phyloP scores from a whole-genome alignment of 2,113 vertebrate species.

The Colinus virginianus region DNA sequence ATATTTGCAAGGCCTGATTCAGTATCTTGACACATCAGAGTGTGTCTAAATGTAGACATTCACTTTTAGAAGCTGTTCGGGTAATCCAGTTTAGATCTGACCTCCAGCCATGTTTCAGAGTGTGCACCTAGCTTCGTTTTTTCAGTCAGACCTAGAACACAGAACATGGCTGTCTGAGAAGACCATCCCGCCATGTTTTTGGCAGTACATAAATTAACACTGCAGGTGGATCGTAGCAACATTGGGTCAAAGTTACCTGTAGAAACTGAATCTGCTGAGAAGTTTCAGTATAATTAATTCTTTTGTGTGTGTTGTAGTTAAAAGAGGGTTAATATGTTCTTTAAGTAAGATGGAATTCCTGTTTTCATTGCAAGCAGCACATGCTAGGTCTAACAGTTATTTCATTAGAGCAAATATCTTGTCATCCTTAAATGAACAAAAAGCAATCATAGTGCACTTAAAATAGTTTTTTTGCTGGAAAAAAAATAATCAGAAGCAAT shows the following conservation, averaged over 20 bases:
- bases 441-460: neutral
- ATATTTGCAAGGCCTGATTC: neutral
- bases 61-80: neutral
- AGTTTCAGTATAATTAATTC: neutral
- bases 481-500: neutral
- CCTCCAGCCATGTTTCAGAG: neutral
- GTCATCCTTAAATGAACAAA: neutral
- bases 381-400: neutral
- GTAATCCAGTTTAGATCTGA: neutral
- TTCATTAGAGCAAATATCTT: neutral
- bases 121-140: neutral
- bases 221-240: neutral
- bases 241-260: neutral
- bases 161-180: neutral
- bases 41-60: neutral
- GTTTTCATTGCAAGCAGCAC: neutral
- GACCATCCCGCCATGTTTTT: neutral
- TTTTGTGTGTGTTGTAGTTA: neutral
- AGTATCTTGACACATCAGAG: neutral
- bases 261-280: neutral
- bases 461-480: neutral
- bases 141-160: neutral
- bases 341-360: neutral
- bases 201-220: neutral
- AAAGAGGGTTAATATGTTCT: neutral